These are phyloP conservation scores for Gadus macrocephalus DNA, from an alignment of 2,113 vertebrate genomes.

Conservation along the genomic window DNA sequence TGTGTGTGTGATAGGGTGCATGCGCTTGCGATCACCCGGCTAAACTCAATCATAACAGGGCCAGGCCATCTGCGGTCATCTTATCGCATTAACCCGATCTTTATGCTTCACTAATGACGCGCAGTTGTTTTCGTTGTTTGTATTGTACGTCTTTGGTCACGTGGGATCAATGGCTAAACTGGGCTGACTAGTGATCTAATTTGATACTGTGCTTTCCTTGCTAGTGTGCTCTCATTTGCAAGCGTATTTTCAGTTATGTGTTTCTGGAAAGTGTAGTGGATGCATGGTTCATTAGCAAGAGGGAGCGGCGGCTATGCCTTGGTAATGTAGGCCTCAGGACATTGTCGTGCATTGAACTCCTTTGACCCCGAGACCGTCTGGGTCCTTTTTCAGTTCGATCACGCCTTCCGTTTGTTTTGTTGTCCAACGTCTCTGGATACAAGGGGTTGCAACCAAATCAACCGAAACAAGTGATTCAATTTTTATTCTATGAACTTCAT, in stretches of 20 bases:
- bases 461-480: no score
- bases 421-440: conserved; percentile 36
- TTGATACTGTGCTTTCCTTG: no score
- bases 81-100: no score
- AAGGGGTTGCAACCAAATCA: neutral
- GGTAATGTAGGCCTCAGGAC: conserved; percentile 51
- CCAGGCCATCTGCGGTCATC: no score
- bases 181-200: no score
- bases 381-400: conserved; percentile 61
- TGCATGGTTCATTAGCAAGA: conserved; percentile 51
- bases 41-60: neutral
- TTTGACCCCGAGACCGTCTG: conserved; percentile 69
- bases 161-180: no score
- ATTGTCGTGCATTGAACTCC: conserved; percentile 69
- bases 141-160: no score
- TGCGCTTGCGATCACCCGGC: no score
- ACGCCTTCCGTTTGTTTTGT: conserved; percentile 25
- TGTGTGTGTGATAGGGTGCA: neutral
- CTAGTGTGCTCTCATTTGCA: no score
- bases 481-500: no score
- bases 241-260: neutral
- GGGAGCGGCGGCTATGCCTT: conserved; percentile 3
- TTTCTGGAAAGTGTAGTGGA: conserved; percentile 6
- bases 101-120: no score
- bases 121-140: no score